Conservation (phyloP, 2,797 vertebrate genomes). For the Parauchenoglanis ngamensis region DNA sequence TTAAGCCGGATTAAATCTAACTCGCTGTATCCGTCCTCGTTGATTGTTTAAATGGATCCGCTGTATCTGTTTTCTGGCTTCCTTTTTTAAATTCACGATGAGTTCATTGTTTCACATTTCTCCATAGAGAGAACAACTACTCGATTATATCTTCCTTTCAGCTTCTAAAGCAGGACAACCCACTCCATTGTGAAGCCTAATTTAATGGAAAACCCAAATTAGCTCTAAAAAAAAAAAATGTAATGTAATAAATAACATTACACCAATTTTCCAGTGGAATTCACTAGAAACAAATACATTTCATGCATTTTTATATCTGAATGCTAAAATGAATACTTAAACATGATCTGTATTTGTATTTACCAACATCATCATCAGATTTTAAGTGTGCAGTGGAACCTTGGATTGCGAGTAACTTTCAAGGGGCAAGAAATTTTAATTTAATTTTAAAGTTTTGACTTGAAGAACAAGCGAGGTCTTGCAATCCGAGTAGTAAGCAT, state of each 20-base stretch:
- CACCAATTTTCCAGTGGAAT: not conserved
- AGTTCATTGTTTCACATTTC: conserved; percentile 9
- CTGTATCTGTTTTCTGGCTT: conserved; percentile 8
- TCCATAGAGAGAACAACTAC: not conserved
- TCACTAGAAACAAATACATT: not conserved
- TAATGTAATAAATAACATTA: not conserved
- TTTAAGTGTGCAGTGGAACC: not conserved
- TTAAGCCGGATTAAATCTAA: not conserved
- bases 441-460: no score
- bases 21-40: not conserved
- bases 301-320: not conserved
- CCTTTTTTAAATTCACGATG: not conserved
- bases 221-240: not conserved
- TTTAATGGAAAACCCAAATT: not conserved
- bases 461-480: no score
- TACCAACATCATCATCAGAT: not conserved
- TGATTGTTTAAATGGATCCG: conserved; percentile 3
- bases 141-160: conserved; percentile 18
- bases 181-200: not conserved
- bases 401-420: no score
- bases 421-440: no score
- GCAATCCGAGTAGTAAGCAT: no score
- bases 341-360: not conserved
- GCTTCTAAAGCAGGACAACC: not conserved
- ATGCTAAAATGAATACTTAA: not conserved